Percentiles rank a stretch among this genome's conserved stretches.
Evolutionary conservation across 2,888 invertebrate species (phyloP).

Genomic region (Pharmacophagus antenor): DNA sequence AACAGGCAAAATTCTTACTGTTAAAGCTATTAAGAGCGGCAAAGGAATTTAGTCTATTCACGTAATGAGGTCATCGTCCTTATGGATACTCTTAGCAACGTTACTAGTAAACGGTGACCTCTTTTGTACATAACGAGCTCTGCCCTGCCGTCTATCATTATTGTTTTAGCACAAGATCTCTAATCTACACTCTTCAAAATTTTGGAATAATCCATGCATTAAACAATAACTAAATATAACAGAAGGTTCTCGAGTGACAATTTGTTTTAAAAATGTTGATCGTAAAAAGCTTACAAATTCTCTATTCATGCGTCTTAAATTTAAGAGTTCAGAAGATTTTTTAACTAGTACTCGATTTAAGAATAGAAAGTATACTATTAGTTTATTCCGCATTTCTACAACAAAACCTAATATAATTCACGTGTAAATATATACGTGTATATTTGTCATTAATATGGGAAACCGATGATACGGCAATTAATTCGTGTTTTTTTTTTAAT

Average conservation of each 20-base stretch:
- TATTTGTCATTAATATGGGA: too few relatives aligned
- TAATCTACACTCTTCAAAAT: not conserved
- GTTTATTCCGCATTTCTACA: too few relatives aligned
- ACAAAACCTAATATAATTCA: too few relatives aligned
- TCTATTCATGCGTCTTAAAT: too few relatives aligned
- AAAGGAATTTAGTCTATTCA: slow-evolving; percentile 20
- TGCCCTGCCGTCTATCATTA: slow-evolving; percentile 1
- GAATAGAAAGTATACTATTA: too few relatives aligned
- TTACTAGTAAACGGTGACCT: slow-evolving; percentile 12
- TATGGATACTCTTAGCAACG: not conserved
- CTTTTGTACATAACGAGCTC: slow-evolving; percentile 12
- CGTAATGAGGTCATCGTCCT: slow-evolving; percentile 19
- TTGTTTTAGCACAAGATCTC: not conserved
- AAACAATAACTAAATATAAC: not conserved
- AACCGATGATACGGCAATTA: too few relatives aligned
- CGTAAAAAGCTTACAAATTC: too few relatives aligned
- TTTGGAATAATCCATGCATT: not conserved
- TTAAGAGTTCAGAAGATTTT: too few relatives aligned
- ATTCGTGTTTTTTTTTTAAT: too few relatives aligned
- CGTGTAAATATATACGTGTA: too few relatives aligned
- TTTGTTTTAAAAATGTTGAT: not conserved
- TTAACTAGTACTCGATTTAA: too few relatives aligned
- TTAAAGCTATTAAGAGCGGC: slow-evolving; percentile 10
- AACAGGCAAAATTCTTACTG: not conserved
- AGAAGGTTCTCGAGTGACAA: not conserved